phyloP scores from a whole-genome alignment of 2,113 vertebrate genomes.

The Fulmarus glacialis region DNA sequence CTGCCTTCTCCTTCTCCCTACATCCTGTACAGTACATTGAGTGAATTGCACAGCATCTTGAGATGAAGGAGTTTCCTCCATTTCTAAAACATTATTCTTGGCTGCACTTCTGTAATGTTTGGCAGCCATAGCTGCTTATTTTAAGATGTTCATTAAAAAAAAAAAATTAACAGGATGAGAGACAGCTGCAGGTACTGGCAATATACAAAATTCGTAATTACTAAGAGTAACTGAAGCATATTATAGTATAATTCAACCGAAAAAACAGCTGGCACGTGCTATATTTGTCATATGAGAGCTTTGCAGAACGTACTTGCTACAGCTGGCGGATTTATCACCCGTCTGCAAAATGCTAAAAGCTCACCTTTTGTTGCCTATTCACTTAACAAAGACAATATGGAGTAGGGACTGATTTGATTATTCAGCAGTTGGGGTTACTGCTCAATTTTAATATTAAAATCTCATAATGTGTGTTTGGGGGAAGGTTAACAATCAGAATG shows the following conservation, averaged over 20 bases:
- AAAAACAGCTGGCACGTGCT: conserved; percentile 77
- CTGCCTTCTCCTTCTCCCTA: neutral
- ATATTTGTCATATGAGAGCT: conserved; percentile 70
- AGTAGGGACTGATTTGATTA: neutral
- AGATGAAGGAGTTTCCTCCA: conserved; percentile 10
- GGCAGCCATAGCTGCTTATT: conserved; percentile 68
- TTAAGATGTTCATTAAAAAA: conserved; percentile 63
- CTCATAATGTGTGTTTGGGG: neutral
- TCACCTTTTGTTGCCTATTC: conserved; percentile 71
- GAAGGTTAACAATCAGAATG: neutral
- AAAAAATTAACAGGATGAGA: conserved; percentile 70
- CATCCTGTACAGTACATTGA: neutral
- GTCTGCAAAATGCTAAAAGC: conserved; percentile 35
- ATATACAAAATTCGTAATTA: conserved; percentile 77
- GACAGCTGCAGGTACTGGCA: conserved; percentile 81
- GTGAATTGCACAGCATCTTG: conserved; percentile 11
- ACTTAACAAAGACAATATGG: conserved; percentile 9
- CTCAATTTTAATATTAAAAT: neutral
- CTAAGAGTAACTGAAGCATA: conserved; percentile 79
- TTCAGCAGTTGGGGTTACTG: neutral
- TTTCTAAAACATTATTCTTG: conserved; percentile 64
- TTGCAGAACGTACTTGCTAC: conserved; percentile 51
- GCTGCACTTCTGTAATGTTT: conserved; percentile 67
- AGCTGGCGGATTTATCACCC: conserved; percentile 68
- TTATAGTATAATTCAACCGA: conserved; percentile 71